Base-by-base conservation (phyloP, 1,140 invertebrate genomes). In the Drosophila aff. region DNA sequence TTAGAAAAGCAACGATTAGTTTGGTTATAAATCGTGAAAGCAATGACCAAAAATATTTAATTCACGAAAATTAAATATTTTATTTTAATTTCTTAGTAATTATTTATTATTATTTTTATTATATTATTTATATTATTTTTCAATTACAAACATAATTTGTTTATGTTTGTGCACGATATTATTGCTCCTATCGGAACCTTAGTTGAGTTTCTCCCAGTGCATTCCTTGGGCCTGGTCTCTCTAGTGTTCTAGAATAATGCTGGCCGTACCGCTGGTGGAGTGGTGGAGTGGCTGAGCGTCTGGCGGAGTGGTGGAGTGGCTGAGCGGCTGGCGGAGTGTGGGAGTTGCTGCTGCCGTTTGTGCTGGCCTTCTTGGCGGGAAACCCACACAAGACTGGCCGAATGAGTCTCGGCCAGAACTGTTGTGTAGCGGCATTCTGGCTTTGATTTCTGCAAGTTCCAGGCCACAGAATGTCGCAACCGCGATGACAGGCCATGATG, bases 311-410 rank as follows among this genome's bases (percentile, higher is more conserved):
- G 55, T 31, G 43, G 26, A 26, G 36, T 43, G 62, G 15, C 28
- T 26, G 49, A 26, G 36, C 38, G 62, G 15, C 21, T 4, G 31
- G 46, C 2, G 18, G n/a, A 66, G 67, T 75, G 72, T 75, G 59
- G 72, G 72, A 64, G 72, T 68, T 36, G 62, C 62, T 69, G 44
- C 61, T 66, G 68, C 18, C 55, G 15, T 18, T 31, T 67, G 46
- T 50, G 7, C 44, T 53, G 81, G 82, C 74, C 78, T 81, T 78
- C 82, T 85, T 81, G 57, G 71, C 76, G 73, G 61, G 49, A 60
- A 53, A 18, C 81, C 79, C 79, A 78, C 82, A 78, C 67, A 73
- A 55, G 53, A 57, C 26, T 36, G 18, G 58, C 71, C 58, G 57
- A 62, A 18, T 63, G 68, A 74, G 28, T 49, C 58, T 52, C 46